Percentiles rank a stretch among this genome's conserved stretches.
These are phyloP conservation scores for Boloria euphrosyne DNA, from an alignment of 2,888 invertebrate species.

Conservation along the genomic window DNA sequence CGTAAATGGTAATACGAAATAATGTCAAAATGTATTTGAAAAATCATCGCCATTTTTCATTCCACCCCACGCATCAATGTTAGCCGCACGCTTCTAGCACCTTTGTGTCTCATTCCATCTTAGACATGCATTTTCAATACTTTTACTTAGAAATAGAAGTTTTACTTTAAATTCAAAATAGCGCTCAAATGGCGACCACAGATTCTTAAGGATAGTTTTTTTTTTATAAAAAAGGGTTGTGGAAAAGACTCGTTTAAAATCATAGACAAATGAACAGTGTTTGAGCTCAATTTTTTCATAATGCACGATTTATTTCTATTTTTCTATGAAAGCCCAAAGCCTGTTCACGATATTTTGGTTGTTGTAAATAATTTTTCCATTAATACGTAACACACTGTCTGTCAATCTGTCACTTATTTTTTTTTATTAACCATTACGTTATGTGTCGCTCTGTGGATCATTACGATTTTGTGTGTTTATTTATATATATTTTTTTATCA, in stretches of 20 bases:
- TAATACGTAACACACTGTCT: slow-evolving; percentile 59
- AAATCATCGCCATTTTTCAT: slow-evolving; percentile 30
- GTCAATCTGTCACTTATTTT: slow-evolving; percentile 56
- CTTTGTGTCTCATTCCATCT: slow-evolving; percentile 44
- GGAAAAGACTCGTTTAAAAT: slow-evolving; percentile 65
- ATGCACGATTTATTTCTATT: slow-evolving; percentile 42
- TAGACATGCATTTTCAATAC: slow-evolving; percentile 41
- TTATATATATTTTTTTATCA: slow-evolving; percentile 40
- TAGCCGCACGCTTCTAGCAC: slow-evolving; percentile 58
- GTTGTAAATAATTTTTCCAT: slow-evolving; percentile 62
- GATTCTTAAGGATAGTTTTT: slow-evolving; percentile 38
- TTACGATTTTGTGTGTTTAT: slow-evolving; percentile 61
- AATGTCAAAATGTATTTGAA: slow-evolving; percentile 18
- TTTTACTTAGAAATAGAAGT: slow-evolving; percentile 40
- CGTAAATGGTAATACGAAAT: slow-evolving; percentile 34
- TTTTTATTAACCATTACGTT: slow-evolving; percentile 70
- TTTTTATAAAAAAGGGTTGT: slow-evolving; percentile 71
- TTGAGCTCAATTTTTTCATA: slow-evolving; percentile 48
- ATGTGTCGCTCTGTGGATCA: slow-evolving; percentile 56
- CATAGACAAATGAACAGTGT: slow-evolving; percentile 50
- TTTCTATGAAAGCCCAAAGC: slow-evolving; percentile 43
- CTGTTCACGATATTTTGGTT: slow-evolving; percentile 43
- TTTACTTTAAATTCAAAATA: slow-evolving; percentile 36
- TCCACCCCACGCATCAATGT: slow-evolving; percentile 52
- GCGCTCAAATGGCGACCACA: slow-evolving; percentile 37